These are phyloP conservation scores for Ylistrum balloti DNA, from an alignment of 1,140 invertebrate species.

Conservation along the genomic window DNA sequence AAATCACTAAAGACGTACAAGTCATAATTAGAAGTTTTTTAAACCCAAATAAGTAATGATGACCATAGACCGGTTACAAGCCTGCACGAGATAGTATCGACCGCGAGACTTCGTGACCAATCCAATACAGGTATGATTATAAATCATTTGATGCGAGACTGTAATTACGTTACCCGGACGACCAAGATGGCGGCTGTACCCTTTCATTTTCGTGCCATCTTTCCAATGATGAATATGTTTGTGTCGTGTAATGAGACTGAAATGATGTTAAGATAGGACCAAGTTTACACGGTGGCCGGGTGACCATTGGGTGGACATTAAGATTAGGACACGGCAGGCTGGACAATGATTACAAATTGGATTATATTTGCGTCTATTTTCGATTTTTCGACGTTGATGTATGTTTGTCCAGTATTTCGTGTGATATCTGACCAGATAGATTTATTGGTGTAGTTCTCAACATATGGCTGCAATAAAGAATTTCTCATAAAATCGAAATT, in stretches of 20 bases:
- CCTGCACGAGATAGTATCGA: slow-evolving; percentile 19
- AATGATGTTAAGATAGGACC: background rate
- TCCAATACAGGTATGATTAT: background rate
- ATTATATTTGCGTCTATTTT: background rate
- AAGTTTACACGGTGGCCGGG: background rate
- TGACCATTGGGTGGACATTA: background rate
- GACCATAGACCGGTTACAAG: background rate
- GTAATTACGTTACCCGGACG: slow-evolving; percentile 9
- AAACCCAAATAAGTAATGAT: background rate
- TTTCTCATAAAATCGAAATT: background rate
- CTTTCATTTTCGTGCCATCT: slow-evolving; percentile 31
- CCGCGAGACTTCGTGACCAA: background rate
- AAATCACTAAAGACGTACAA: background rate
- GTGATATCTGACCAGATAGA: background rate
- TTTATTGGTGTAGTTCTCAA: background rate
- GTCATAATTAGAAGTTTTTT: background rate
- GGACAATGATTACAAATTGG: slow-evolving; percentile 19
- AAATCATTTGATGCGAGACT: background rate
- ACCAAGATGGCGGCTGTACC: slow-evolving; percentile 17
- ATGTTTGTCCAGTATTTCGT: background rate
- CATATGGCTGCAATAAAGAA: background rate
- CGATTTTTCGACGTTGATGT: background rate
- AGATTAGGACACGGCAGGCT: background rate
- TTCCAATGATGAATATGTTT: slow-evolving; percentile 27
- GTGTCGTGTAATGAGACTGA: background rate